A percentile compares a stretch with the other conserved stretches of the same genome.
Evolutionary conservation across 2,797 vertebrate species (phyloP).

Genomic region (Botia kubotai): DNA sequence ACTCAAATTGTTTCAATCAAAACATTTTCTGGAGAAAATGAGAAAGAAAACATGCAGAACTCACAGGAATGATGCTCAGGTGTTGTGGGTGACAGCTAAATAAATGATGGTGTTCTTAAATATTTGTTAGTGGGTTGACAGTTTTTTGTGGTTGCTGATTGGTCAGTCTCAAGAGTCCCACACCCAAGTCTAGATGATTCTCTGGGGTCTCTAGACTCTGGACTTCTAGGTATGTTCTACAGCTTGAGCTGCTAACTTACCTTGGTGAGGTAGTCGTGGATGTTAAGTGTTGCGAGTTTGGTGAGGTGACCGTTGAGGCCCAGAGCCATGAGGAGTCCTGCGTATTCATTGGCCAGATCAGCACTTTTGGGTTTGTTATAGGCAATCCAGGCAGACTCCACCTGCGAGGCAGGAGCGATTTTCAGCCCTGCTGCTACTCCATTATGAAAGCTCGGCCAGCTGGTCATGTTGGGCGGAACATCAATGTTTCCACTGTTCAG

Average conservation of each 20-base stretch:
- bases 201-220: neutral
- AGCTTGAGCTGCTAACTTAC: conserved; percentile 69
- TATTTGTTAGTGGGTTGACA: too few relatives aligned
- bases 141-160: neutral
- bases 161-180: neutral
- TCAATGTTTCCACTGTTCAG: conserved; percentile 97
- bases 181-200: neutral
- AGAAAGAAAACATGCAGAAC: neutral
- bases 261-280: conserved; percentile 97
- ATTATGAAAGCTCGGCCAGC: conserved; percentile 98
- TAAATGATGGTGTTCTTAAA: too few relatives aligned
- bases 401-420: conserved; percentile 95
- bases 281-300: conserved; percentile 94
- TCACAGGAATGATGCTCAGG: neutral
- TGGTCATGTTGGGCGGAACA: conserved; percentile 96
- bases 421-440: conserved; percentile 95
- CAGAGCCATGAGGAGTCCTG: conserved; percentile 96
- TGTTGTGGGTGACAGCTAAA: neutral
- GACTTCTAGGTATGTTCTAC: neutral
- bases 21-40: neutral
- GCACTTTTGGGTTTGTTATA: conserved; percentile 98
- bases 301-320: conserved; percentile 96
- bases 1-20: too few relatives aligned
- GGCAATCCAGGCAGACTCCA: conserved; percentile 97
- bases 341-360: conserved; percentile 95